Percentiles rank a stretch among this genome's conserved stretches.
Conservation (phyloP, 92 coral and sea anemone species). For the Nematostella vectensis region DNA sequence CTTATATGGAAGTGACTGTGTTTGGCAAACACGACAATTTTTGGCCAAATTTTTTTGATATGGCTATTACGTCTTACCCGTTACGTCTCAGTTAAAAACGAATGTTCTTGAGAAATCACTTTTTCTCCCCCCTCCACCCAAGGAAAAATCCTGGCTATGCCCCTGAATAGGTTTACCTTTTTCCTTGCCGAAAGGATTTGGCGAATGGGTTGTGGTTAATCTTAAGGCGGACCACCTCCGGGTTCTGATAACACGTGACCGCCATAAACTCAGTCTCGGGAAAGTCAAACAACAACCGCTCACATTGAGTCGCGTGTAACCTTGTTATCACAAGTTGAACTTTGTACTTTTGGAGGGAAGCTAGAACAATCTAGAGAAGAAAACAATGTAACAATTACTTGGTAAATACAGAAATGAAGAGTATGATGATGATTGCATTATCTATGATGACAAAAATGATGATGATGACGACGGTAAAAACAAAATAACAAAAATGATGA, state of each 20-base stretch:
- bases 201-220: conserved; percentile 88
- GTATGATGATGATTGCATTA: no score
- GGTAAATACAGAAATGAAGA: no score
- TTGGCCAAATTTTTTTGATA: no score
- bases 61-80: no score
- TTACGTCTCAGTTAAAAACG: background rate
- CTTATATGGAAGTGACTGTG: no score
- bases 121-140: background rate
- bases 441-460: no score
- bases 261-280: conserved; percentile 89
- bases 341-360: conserved; percentile 74
- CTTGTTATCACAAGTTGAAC: conserved; percentile 64
- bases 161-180: no score
- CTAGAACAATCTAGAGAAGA: conserved; percentile 46
- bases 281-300: conserved; percentile 76
- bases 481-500: no score
- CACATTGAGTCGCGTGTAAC: conserved; percentile 60
- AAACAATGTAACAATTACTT: background rate
- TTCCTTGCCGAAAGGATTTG: conserved; percentile 66
- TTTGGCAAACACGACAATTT: no score
- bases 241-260: conserved; percentile 88
- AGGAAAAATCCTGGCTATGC: no score
- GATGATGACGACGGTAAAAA: no score
- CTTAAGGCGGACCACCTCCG: conserved; percentile 66
- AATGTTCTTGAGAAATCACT: no score